phyloP scores from a whole-genome alignment of 2,888 invertebrate genomes.

The Ectemnius continuus region DNA sequence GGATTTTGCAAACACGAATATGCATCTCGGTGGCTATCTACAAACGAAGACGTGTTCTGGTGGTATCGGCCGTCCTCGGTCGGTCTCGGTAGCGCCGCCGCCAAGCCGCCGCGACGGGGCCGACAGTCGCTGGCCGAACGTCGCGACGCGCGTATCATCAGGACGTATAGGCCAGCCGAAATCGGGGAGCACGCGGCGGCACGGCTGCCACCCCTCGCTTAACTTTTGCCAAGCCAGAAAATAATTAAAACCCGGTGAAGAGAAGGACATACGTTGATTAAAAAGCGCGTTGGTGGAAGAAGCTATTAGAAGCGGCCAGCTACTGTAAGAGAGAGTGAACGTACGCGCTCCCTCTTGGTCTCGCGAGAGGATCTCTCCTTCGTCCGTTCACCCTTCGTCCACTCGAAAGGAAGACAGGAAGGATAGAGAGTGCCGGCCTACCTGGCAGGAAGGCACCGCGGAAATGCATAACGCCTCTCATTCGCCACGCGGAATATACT shows the following conservation, averaged over 20 bases:
- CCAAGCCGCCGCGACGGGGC: conserved; percentile 54
- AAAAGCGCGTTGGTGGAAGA: too few relatives aligned
- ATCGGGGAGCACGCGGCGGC: too few relatives aligned
- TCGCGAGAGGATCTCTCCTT: too few relatives aligned
- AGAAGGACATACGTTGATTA: too few relatives aligned
- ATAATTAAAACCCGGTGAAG: too few relatives aligned
- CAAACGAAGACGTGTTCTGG: conserved; percentile 32
- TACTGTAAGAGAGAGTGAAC: too few relatives aligned
- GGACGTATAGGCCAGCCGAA: neutral
- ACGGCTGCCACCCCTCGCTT: too few relatives aligned
- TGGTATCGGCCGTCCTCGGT: conserved; percentile 62
- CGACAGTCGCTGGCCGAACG: conserved; percentile 70
- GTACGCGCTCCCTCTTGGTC: too few relatives aligned
- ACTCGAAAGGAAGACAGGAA: conserved; percentile 16
- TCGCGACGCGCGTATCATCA: conserved; percentile 66
- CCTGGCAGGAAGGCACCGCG: conserved; percentile 10
- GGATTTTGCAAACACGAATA: too few relatives aligned
- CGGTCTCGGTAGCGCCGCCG: conserved; percentile 62
- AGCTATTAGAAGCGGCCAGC: too few relatives aligned
- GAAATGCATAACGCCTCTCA: conserved; percentile 45
- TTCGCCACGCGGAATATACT: conserved; percentile 54
- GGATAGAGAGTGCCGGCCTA: conserved; percentile 15
- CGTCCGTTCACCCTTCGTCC: neutral
- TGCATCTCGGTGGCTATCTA: too few relatives aligned
- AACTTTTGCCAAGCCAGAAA: too few relatives aligned